Base-by-base conservation (phyloP, 30 jellyfish, hydroid and myxozoan species). In the Catostylus mosaicus region DNA sequence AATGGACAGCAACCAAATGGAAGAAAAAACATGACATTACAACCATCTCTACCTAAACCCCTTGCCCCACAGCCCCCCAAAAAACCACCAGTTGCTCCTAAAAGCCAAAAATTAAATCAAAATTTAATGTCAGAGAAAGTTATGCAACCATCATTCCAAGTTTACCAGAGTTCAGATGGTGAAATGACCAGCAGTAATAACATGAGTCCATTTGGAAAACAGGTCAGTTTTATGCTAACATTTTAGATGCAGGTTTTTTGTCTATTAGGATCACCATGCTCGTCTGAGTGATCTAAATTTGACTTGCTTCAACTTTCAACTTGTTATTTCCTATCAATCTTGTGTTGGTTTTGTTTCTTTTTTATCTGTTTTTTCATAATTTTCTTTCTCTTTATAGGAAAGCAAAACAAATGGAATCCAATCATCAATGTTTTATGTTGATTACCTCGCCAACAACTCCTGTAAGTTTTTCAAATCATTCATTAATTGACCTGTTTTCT, bases 11-110 rank as follows among this genome's bases (percentile, higher is more conserved):
- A 47, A n/a, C 30, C 47, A 51, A 62, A 9, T 34, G 72, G 8
- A 9, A 63, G 45, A 1, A 74, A 40, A 24, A 26, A 63, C 20
- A 84, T 45, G 63, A 34, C 83, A 14, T 73, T 45, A 24, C 75
- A 84, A 3, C 85, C 96, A 9, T 33, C 52, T 30, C 75, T 86
- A 31, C 88, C 88, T 6, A 86, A 86, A 31, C 96, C 96, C 16
- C 82, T 86, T n/a, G 96, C 96, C 2, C 96, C 96, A 2, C 80
- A 29, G 43, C 96, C 96, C 12, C 93, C 90, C 45, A 51, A 80
- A 67, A 80, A 67, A 68, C 84, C 90, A 46, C 75, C 70, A 8
- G 85, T 50, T 48, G 19, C 85, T 31, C 81, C 82, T 62, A 65
- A 40, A 32, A 32, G 51, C 30, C 78, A 73, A 67, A 34, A 63